Evolutionary conservation across 2,797 vertebrate species (phyloP), one percentile per base, ranked within the genome.

Genomic region (Buphagus erythrorhynchus): DNA sequence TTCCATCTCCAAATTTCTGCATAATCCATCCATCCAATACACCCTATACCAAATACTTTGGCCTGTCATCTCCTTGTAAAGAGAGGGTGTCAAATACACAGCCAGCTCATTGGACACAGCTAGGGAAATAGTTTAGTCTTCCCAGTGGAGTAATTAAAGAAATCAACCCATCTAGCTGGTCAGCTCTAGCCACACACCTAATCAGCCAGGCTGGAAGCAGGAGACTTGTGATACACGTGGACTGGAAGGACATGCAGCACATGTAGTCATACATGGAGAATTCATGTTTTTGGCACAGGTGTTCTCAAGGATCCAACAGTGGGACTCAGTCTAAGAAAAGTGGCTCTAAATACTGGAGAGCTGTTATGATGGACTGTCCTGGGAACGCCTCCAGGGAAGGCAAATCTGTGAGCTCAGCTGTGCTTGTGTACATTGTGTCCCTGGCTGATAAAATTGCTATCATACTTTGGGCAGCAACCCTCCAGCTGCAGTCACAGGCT

Each of bases 11-110:
- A 75, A 87, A 96, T 91, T 95, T 93, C 94, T 96, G 85, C 54
- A 29, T 88, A 88, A 95, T 81, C 88, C 75, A 96, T 93, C 83
- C 52, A 77, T 93, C 81, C 65, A 33, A 76, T 66, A 79, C 89
- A 92, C 75, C 36, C 58, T 9, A 57, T 40, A 90, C 40, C 48
- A 90, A 95, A 94, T 63, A 63, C 76, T 95, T 93, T 90, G 46
- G 59, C 96, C 94, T 95, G 94, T 95, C 91, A 95, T 90, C 93
- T 95, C 88, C 94, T 93, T 95, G 88, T 97, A 95, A 97, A 95
- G 74, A 88, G 63, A 90, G 85, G 21, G 96, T 94, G 94, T 95
- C 83, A 93, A 82, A 90, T 85, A 85, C 77, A 42, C 5, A 24
- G 52, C 15, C 49, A 79, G 71, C 67, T 92, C 86, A 77, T 36